phyloP scores from a whole-genome alignment of 1,140 invertebrate species.

The Batillaria attramentaria region DNA sequence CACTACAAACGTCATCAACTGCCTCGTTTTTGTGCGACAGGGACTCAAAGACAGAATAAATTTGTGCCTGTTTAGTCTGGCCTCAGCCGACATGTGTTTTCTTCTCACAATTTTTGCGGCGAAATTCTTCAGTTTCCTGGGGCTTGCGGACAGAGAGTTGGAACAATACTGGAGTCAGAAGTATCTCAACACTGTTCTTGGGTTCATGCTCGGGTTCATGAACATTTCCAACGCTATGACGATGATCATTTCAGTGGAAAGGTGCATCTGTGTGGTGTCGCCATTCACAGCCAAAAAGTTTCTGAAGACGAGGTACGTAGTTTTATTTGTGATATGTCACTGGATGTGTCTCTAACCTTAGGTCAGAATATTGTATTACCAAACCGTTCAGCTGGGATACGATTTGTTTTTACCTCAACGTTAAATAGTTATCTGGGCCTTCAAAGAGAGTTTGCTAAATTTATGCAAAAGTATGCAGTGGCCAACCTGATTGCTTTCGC shows the following conservation, averaged over 20 bases:
- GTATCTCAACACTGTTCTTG: slow-evolving; percentile 10
- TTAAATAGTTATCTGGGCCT: no score
- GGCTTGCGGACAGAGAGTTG: not conserved
- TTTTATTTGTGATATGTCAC: no score
- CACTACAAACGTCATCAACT: slow-evolving; percentile 23
- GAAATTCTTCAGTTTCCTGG: slow-evolving; percentile 21
- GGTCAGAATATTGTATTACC: no score
- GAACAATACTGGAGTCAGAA: slow-evolving; percentile 24
- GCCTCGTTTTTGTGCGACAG: slow-evolving; percentile 9
- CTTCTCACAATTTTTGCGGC: slow-evolving; percentile 4
- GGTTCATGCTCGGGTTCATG: slow-evolving; percentile 11
- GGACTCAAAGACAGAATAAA: slow-evolving; percentile 17
- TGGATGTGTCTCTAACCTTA: no score
- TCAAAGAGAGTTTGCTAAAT: no score
- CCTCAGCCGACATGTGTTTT: slow-evolving; percentile 3
- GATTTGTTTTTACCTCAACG: no score
- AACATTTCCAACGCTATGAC: slow-evolving; percentile 15
- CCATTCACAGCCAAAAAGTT: slow-evolving; percentile 18
- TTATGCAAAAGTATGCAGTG: no score
- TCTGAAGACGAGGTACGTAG: slow-evolving; percentile 13
- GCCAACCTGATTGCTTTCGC: no score
- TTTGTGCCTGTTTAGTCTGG: slow-evolving; percentile 22
- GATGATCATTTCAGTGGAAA: slow-evolving; percentile 19
- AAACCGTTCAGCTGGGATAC: no score
- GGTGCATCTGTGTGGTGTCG: slow-evolving; percentile 20